Base-by-base conservation (phyloP, 2,888 invertebrate species). In the Platycnemis pennipes region DNA sequence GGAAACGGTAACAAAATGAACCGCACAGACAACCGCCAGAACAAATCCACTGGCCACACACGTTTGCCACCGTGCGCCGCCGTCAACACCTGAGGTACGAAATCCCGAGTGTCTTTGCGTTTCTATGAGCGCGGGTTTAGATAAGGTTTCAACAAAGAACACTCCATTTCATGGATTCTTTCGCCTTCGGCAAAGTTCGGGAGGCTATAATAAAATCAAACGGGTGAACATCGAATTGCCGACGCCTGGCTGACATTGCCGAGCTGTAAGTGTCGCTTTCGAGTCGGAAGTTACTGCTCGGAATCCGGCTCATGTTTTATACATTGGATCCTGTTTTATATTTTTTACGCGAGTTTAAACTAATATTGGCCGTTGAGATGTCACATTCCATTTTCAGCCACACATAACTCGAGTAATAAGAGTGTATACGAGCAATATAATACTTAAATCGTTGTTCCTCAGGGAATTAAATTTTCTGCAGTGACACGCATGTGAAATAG, bases 261-360 rank as follows among this genome's bases (percentile, higher is more conserved):
- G 2, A 1, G 77, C 37, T 4, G 8, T 37, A 13, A 37, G 31
- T 26, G 11, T 31, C 77, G 77, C 77, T 37, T 77, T 16, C 77
- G 13, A 77, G 0, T 77, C 13, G 26, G 77, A 77, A 77, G 37
- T 77, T 37, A 77, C 77, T 77, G 77, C 77, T 16, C 31, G 31
- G 77, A 37, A 77, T 77, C 37, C 77, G 37, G 31, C 26, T 77
- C 77, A 77, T 77, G 77, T 77, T 77, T 77, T 77, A 77, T 37
- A 37, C 77, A 77, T 7, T 37, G 16, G 37, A 37, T 77, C 37
- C 13, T n/a, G 37, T 77, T 77, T 37, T 37, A 37, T 0, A 37
- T 77, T 77, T 77, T 77, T 77, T 77, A 37, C 37, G 11, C 31
- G 0, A 2, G 3, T 77, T 37, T 77, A 37, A 77, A 31, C 37